Conservation (phyloP, 2,113 vertebrate genomes). For the Lonchura striata region DNA sequence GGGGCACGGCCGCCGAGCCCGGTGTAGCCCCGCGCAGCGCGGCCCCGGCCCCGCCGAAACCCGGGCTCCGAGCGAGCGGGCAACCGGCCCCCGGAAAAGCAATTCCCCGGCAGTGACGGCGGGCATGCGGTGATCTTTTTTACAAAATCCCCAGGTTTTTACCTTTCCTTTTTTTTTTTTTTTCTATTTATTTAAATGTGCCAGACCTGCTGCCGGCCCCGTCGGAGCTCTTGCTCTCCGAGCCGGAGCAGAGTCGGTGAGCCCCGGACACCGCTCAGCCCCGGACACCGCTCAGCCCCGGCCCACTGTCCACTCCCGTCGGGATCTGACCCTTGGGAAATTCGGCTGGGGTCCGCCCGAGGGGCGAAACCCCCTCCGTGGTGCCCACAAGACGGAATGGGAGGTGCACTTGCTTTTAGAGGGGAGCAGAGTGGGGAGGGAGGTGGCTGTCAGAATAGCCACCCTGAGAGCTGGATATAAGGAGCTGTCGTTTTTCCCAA, state of each 20-base stretch:
- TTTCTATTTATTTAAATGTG: not conserved
- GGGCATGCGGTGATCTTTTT: not conserved
- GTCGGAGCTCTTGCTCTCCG: not conserved
- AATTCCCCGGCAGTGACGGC: not conserved
- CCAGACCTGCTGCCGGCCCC: not conserved
- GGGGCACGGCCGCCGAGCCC: not conserved
- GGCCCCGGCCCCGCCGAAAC: not conserved
- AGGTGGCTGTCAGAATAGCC: not conserved
- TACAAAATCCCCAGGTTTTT: rapidly evolving
- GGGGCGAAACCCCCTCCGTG: not conserved
- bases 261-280: too few relatives aligned
- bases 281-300: too few relatives aligned
- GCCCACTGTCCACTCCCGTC: rapidly evolving
- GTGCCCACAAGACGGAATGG: not conserved
- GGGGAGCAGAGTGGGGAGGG: not conserved
- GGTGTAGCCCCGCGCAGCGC: not conserved
- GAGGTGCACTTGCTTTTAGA: not conserved
- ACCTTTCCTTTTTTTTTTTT: rapidly evolving
- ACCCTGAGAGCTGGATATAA: not conserved
- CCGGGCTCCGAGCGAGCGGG: not conserved
- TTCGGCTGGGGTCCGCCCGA: rapidly evolving
- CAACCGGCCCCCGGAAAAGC: not conserved
- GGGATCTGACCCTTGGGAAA: not conserved
- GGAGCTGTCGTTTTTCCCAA: not conserved
- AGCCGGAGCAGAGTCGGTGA: not conserved